These are phyloP conservation scores for Oryzias woworae DNA, from an alignment of 2,113 vertebrate genomes.

Conservation along the genomic window DNA sequence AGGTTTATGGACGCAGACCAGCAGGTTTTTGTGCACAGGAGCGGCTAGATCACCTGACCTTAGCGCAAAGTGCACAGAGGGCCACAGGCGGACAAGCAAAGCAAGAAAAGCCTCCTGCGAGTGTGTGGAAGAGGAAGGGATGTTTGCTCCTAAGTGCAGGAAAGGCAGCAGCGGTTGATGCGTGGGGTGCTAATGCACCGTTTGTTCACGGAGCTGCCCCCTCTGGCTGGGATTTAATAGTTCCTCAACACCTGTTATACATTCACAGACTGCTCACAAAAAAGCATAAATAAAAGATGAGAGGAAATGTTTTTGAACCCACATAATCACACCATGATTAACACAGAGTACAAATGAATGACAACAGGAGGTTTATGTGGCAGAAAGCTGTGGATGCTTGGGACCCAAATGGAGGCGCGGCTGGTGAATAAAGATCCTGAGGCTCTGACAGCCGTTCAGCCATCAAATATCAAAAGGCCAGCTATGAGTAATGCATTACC, in stretches of 20 bases:
- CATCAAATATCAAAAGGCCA: constrained; percentile 57
- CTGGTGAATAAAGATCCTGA: constrained; percentile 45
- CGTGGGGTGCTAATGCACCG: constrained; percentile 18
- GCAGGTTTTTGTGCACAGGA: constrained; percentile 2
- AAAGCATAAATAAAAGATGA: background rate
- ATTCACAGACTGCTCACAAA: background rate
- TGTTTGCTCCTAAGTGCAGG: constrained; percentile 20
- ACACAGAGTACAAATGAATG: background rate
- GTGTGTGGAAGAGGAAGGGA: constrained; percentile 24
- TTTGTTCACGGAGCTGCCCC: constrained; percentile 6
- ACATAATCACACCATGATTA: background rate
- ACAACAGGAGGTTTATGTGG: background rate
- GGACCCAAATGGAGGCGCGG: constrained; percentile 58
- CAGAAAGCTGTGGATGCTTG: constrained; percentile 8
- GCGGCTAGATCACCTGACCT: constrained; percentile 19
- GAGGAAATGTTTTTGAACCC: background rate
- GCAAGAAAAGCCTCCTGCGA: constrained; percentile 7
- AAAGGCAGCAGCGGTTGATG: constrained; percentile 4
- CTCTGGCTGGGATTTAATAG: constrained; percentile 19
- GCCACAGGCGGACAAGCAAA: constrained; percentile 1
- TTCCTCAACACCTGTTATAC: constrained; percentile 3
- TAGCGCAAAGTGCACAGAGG: constrained; percentile 6
- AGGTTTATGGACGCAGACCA: constrained; percentile 46
- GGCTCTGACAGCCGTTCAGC: constrained; percentile 55
- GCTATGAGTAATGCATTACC: constrained; percentile 44